Percentiles rank a stretch among this genome's conserved stretches.
Evolutionary conservation across 2,888 invertebrate species (phyloP).

Genomic region (Orthosia gracilis): DNA sequence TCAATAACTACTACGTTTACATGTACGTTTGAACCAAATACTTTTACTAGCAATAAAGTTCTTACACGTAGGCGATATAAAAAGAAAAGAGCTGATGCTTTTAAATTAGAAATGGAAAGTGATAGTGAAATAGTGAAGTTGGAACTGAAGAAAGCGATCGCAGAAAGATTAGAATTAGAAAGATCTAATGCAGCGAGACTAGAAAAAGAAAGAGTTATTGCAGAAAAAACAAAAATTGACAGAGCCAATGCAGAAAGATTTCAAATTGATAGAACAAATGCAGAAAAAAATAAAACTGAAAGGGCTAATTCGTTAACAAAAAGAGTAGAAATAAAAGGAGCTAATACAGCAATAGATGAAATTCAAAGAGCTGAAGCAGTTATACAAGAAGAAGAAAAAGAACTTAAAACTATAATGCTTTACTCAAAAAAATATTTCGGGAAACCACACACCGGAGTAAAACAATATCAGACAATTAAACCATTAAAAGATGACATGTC

Average conservation of each 20-base stretch:
- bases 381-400: constrained; percentile 3
- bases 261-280: background rate
- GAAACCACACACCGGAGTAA: background rate
- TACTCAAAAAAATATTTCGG: constrained; percentile 25
- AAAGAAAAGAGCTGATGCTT: background rate
- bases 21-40: background rate
- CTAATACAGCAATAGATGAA: constrained; percentile 13
- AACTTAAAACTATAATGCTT: constrained; percentile 45
- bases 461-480: constrained; percentile 4
- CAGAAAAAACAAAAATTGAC: background rate
- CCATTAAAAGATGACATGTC: background rate
- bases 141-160: background rate
- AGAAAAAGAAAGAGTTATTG: background rate
- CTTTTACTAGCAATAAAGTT: background rate
- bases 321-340: background rate
- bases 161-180: background rate
- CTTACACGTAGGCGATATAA: background rate
- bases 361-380: background rate
- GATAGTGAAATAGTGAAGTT: background rate
- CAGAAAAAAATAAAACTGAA: background rate
- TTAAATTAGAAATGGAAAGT: constrained; percentile 2
- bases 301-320: background rate
- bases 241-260: background rate
- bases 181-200: background rate
- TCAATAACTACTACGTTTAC: background rate